These are phyloP conservation scores for Falco rusticolus DNA, from an alignment of 2,797 vertebrate species.

Conservation along the genomic window DNA sequence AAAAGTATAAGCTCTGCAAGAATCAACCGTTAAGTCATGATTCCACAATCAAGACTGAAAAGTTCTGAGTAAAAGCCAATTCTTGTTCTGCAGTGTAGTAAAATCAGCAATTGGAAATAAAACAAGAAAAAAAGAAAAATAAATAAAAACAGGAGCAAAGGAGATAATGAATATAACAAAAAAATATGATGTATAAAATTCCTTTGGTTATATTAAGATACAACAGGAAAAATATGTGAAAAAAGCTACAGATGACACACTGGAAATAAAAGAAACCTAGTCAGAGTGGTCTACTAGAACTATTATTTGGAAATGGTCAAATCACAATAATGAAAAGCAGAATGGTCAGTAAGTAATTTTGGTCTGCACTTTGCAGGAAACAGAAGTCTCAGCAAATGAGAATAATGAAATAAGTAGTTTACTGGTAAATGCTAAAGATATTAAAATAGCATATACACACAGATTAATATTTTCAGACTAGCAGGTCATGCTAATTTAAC, in stretches of 20 bases:
- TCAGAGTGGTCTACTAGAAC: not conserved
- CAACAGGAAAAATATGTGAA: not conserved
- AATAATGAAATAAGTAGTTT: not conserved
- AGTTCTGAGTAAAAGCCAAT: not conserved
- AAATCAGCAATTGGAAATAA: not conserved
- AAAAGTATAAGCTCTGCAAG: not conserved
- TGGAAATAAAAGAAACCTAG: not conserved
- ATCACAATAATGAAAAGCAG: not conserved
- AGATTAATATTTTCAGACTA: not conserved
- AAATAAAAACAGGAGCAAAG: not conserved
- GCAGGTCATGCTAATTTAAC: not conserved
- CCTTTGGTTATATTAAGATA: not conserved
- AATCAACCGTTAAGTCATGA: not conserved
- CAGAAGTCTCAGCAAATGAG: not conserved
- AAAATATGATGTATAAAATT: not conserved
- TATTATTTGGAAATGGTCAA: not conserved
- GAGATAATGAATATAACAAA: not conserved
- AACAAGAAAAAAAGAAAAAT: not conserved
- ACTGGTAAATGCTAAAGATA: not conserved
- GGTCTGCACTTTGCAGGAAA: not conserved
- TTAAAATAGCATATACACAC: not conserved
- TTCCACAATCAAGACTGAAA: not conserved
- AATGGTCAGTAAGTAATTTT: not conserved
- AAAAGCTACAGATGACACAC: not conserved
- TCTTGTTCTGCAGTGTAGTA: not conserved